Evolutionary conservation across 1,140 invertebrate species (phyloP), one percentile per base, ranked within the genome.

Genomic region (Bombus sibiricus): DNA sequence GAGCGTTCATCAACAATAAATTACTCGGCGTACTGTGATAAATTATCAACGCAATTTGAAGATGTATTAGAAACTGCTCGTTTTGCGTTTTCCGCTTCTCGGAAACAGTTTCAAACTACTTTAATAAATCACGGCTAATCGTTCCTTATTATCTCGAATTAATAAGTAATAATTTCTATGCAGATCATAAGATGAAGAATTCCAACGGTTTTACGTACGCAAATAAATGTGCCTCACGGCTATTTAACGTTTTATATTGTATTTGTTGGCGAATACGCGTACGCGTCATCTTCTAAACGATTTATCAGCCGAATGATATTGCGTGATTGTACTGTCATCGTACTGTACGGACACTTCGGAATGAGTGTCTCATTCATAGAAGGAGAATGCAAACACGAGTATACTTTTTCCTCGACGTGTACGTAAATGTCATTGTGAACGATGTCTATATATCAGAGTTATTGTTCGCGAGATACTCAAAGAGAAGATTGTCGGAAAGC

Each of bases 381-480:
- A 39, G 3, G 68, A 25, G 37, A 72, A 72, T 72, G 68, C 68
- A 72, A 43, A 74, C 13, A 47, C n/a, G n/a, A 22, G 13, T 8
- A 5, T 39, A 28, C 53, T 59, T 39, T 47, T 57, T 12, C 41
- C n/a, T 2, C 32, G 37, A 1, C 25, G 9, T 32, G 28, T 62
- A 62, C 37, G 37, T 77, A 77, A 77, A 77, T 57, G 75, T 62
- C 75, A 41, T 77, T 62, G 34, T 22, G 57, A 59, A 62, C 15
- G 37, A 39, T 39, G 74, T 39, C 37, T 77, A 8, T 62, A 41
- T 32, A 41, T 62, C 25, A 57, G 25, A 22, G 37, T 77, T 34
- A 77, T 77, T 77, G 75, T 77, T 62, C 75, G 13, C 37, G 57
- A 77, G 75, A 62, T 39, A 22, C 37, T 77, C 15, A n/a, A 77